A percentile compares a stretch with the other conserved stretches of the same genome.
phyloP scores from a whole-genome alignment of 2,888 invertebrate genomes.

The Sacculina carcini region DNA sequence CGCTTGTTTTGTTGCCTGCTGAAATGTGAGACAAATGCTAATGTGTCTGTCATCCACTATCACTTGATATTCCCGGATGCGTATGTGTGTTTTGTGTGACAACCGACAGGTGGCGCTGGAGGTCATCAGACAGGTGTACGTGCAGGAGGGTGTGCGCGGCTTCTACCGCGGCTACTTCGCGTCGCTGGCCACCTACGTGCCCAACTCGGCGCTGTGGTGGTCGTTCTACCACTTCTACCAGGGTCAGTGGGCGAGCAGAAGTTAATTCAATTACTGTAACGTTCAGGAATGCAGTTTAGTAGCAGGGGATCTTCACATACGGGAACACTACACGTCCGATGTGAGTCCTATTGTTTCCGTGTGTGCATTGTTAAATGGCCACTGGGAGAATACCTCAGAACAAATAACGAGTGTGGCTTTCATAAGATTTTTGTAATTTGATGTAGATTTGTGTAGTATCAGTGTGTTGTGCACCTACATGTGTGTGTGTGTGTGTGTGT shows the following conservation, averaged over 20 bases:
- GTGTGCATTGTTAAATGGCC: too few relatives aligned
- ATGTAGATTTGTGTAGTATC: not conserved
- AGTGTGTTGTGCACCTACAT: not conserved
- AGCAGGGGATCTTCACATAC: too few relatives aligned
- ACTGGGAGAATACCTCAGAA: too few relatives aligned
- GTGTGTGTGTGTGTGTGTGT: not conserved
- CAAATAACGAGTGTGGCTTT: too few relatives aligned
- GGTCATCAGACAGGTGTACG: constrained; percentile 48
- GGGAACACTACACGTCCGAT: too few relatives aligned
- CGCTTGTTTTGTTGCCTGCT: too few relatives aligned
- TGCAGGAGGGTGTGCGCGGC: constrained; percentile 51
- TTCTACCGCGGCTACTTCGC: constrained; percentile 84
- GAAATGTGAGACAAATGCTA: too few relatives aligned
- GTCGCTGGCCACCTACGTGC: constrained; percentile 73
- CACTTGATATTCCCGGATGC: too few relatives aligned
- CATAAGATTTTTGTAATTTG: too few relatives aligned
- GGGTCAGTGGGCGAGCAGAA: constrained; percentile 31
- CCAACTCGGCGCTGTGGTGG: constrained; percentile 97
- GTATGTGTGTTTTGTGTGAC: too few relatives aligned
- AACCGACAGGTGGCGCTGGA: constrained; percentile 35
- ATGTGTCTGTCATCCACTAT: too few relatives aligned
- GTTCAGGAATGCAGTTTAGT: not conserved
- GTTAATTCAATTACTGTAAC: not conserved
- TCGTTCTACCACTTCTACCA: constrained; percentile 75
- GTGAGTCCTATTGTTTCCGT: too few relatives aligned